These are phyloP conservation scores for Hepsetus odoe DNA, from an alignment of 2,113 vertebrate species.

Conservation along the genomic window DNA sequence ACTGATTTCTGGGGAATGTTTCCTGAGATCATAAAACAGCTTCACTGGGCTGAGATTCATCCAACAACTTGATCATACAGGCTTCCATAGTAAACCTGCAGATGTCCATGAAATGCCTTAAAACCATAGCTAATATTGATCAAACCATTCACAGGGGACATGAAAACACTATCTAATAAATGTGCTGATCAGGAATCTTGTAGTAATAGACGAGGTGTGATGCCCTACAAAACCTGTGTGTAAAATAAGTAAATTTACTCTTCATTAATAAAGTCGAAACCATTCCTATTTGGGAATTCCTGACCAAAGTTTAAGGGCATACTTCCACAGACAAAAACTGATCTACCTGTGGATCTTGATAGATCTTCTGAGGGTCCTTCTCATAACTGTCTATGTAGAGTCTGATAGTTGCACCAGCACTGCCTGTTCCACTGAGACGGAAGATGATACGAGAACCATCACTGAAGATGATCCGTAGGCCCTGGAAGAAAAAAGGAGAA, in stretches of 20 bases:
- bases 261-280: neutral
- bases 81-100: neutral
- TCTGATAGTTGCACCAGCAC: conserved; percentile 91
- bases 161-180: neutral
- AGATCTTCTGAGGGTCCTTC: conserved; percentile 89
- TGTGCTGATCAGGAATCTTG: neutral
- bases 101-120: neutral
- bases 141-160: neutral
- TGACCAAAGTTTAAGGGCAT: neutral
- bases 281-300: neutral
- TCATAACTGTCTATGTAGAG: conserved; percentile 99
- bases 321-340: neutral
- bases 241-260: no score
- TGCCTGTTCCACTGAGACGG: conserved; percentile 96
- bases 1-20: neutral
- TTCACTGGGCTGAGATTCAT: neutral
- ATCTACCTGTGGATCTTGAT: conserved; percentile 90
- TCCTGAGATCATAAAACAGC: neutral
- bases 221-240: no score
- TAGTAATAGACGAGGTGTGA: no score
- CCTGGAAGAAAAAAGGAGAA: conserved; percentile 71
- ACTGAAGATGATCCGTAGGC: conserved; percentile 91
- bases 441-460: conserved; percentile 97
- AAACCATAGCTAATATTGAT: neutral
- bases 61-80: neutral